Percentiles rank a stretch among this genome's conserved stretches.
These are phyloP conservation scores for Bemisia tabaci DNA, from an alignment of 1,140 invertebrate species.

Conservation along the genomic window DNA sequence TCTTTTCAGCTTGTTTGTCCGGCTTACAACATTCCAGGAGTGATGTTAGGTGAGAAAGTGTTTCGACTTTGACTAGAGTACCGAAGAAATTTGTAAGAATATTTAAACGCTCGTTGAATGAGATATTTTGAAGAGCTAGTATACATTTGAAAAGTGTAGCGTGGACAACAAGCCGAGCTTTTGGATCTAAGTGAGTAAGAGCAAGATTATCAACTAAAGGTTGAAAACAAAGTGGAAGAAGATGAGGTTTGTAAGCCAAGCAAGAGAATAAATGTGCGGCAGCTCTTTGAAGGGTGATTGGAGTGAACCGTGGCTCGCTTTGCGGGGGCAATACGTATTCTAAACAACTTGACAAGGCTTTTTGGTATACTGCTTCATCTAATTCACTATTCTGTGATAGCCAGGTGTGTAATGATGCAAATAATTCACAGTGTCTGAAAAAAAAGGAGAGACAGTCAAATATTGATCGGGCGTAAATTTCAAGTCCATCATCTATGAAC, in stretches of 20 bases:
- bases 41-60: conserved; percentile 31
- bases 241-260: background rate
- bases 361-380: background rate
- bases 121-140: background rate
- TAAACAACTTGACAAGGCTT: background rate
- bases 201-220: background rate
- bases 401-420: background rate
- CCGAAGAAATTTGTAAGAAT: background rate
- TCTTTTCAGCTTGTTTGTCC: conserved; percentile 33
- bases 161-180: background rate
- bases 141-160: background rate
- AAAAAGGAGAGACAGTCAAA: conserved; percentile 11
- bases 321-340: background rate
- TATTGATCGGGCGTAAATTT: conserved; percentile 9
- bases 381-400: background rate
- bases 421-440: conserved; percentile 2
- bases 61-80: background rate
- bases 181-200: background rate
- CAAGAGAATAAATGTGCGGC: background rate
- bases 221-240: background rate
- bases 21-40: conserved; percentile 31
- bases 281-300: background rate
- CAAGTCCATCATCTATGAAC: conserved; percentile 1
- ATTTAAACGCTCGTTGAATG: background rate
- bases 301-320: background rate